Base-by-base conservation (phyloP, 2,888 invertebrate species). In the Metopia argyrocephala region DNA sequence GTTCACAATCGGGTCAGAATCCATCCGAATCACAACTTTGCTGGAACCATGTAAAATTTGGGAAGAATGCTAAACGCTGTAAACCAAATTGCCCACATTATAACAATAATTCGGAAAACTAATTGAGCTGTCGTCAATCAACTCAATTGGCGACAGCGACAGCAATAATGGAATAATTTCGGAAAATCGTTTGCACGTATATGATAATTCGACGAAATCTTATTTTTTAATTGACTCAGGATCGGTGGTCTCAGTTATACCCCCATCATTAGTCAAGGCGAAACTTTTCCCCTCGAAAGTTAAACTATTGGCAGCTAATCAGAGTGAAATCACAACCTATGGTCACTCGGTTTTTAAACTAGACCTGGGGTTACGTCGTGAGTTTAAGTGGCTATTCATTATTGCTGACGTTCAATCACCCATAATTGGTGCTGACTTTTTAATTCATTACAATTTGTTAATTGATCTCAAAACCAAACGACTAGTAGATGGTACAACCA, bases 371-470 rank as follows among this genome's bases (percentile, higher is more conserved):
- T 65, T 84, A 1, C 73, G 81, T 12, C 79, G 71, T 6, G 71
- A 79, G 27, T 83, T 84, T 23, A 74, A 56, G 12, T 83, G 84
- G 84, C 70, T 78, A 3, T 85, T 85, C 31, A 75, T 84, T 18
- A 78, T 85, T 25, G 84, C 83, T 27, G 76, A 82, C 9, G 75
- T 82, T 0, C 54, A 78, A 52, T 54, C 81, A 18, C 78, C 84
- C 3, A 84, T 83, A 69, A 56, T 84, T 21, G 82, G 82, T 1
- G 83, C 79, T 3, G 83, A 84, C 56, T 82, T 83, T 54, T 73
- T 83, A 25, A 7, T 4, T 12, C 20, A 66, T 12, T 71, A 71
- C 20, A 62, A 68, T n/a, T 31, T 82, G 18, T 18, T 81, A 0
- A 73, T 82, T 52, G 80, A 82, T 50, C 66, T 84, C 6, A 76